A percentile compares a stretch with the other conserved stretches of the same genome.
These are phyloP conservation scores for Sebastes wilsoni DNA, from an alignment of 2,797 vertebrate species.

Conservation along the genomic window DNA sequence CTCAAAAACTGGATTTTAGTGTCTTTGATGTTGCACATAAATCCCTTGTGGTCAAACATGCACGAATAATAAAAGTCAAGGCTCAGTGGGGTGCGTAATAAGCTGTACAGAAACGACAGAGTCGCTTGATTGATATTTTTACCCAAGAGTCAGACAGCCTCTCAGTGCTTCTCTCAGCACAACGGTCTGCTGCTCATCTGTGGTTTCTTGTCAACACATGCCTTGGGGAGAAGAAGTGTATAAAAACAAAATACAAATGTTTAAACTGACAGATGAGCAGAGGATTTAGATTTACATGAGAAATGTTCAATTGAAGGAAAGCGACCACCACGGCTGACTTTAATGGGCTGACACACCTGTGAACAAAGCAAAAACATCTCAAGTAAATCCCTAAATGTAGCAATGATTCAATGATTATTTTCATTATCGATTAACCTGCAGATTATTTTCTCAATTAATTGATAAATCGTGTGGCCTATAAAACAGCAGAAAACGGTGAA, in stretches of 20 bases:
- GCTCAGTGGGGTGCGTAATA: constrained; percentile 22
- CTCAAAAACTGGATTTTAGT: constrained; percentile 25
- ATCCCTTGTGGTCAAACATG: constrained; percentile 49
- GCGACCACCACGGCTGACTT: neutral
- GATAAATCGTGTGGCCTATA: no score
- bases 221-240: constrained; percentile 48
- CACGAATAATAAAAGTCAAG: constrained; percentile 18
- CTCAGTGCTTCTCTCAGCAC: constrained; percentile 6
- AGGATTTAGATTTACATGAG: constrained; percentile 57
- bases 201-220: constrained; percentile 72
- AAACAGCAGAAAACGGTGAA: no score
- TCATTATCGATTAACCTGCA: no score
- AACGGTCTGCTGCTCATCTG: constrained; percentile 44
- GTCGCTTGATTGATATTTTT: constrained; percentile 46
- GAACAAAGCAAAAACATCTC: neutral
- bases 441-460: no score
- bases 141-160: constrained; percentile 14
- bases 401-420: no score
- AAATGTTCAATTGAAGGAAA: neutral
- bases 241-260: constrained; percentile 68
- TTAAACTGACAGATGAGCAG: constrained; percentile 63
- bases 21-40: constrained; percentile 49
- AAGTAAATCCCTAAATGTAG: no score
- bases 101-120: neutral
- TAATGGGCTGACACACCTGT: neutral